Percentiles rank a stretch among this genome's conserved stretches.
phyloP scores from a whole-genome alignment of 1,140 invertebrate genomes.

The Camponotus pennsylvanicus region DNA sequence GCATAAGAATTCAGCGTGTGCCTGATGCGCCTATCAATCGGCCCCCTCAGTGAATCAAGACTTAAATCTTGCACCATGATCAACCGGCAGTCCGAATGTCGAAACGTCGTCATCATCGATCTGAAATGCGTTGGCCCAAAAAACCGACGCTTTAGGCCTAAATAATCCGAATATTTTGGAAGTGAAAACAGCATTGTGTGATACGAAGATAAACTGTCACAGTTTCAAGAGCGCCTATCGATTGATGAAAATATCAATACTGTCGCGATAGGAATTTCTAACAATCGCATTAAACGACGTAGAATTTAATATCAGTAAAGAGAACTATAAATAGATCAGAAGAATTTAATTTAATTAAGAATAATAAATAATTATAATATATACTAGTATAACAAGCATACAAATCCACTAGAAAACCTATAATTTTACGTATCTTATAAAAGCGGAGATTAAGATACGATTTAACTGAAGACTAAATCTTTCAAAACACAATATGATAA shows the following conservation, averaged over 20 bases:
- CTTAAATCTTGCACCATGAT: slow-evolving; percentile 81
- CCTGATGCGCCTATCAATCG: slow-evolving; percentile 81
- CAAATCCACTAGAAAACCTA: no score
- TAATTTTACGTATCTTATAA: no score
- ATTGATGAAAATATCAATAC: slow-evolving; percentile 13
- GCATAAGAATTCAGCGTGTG: slow-evolving; percentile 84
- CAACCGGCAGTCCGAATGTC: slow-evolving; percentile 73
- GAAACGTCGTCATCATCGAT: slow-evolving; percentile 79
- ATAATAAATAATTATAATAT: background rate
- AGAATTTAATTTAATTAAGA: background rate
- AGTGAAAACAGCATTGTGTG: background rate
- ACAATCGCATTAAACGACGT: slow-evolving; percentile 5
- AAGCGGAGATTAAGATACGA: no score
- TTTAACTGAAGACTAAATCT: background rate
- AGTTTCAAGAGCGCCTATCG: no score
- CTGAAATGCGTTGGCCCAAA: slow-evolving; percentile 53
- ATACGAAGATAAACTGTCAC: no score
- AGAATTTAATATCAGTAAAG: slow-evolving; percentile 21
- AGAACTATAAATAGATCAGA: background rate
- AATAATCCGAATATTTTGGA: background rate
- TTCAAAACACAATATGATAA: background rate
- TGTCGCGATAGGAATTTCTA: slow-evolving; percentile 8
- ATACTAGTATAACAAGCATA: no score
- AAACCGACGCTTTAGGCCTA: slow-evolving; percentile 23
- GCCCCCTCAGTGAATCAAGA: slow-evolving; percentile 81